phyloP scores from a whole-genome alignment of 92 coral and sea anemone genomes.

The Palythoa grandiflora region DNA sequence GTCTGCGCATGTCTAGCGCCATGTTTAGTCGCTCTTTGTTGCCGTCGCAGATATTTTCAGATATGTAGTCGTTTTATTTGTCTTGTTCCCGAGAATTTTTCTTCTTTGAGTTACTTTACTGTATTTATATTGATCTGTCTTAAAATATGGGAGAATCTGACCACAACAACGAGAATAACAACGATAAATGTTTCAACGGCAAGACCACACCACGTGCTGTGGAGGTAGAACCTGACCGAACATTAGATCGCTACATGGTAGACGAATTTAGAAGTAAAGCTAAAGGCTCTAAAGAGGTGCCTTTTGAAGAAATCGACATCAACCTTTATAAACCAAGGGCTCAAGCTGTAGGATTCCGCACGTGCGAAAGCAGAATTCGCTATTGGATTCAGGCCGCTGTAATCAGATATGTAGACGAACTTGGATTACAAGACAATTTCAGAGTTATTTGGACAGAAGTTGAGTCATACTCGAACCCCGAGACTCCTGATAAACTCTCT shows the following conservation, averaged over 20 bases:
- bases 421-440: conserved; percentile 6
- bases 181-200: conserved; percentile 6
- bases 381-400: conserved; percentile 57
- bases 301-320: conserved; percentile 47
- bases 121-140: conserved; percentile 16
- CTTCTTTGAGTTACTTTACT: conserved; percentile 35
- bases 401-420: conserved; percentile 45
- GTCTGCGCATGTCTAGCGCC: conserved; percentile 18
- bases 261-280: conserved; percentile 56
- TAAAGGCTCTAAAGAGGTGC: conserved; percentile 51
- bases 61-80: conserved; percentile 42
- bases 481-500: conserved; percentile 44
- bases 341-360: conserved; percentile 49
- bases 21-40: not conserved
- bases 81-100: conserved; percentile 35
- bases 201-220: conserved; percentile 47
- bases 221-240: conserved; percentile 47
- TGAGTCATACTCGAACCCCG: conserved; percentile 44
- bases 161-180: conserved; percentile 38
- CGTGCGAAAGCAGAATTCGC: conserved; percentile 47
- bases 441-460: conserved; percentile 40
- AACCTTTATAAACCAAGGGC: conserved; percentile 58
- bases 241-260: conserved; percentile 55
- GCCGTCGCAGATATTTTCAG: conserved; percentile 32
- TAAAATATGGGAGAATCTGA: conserved; percentile 42